Evolutionary conservation across 2,888 invertebrate genomes (phyloP).

Genomic region (Drosophila acutilabella): DNA sequence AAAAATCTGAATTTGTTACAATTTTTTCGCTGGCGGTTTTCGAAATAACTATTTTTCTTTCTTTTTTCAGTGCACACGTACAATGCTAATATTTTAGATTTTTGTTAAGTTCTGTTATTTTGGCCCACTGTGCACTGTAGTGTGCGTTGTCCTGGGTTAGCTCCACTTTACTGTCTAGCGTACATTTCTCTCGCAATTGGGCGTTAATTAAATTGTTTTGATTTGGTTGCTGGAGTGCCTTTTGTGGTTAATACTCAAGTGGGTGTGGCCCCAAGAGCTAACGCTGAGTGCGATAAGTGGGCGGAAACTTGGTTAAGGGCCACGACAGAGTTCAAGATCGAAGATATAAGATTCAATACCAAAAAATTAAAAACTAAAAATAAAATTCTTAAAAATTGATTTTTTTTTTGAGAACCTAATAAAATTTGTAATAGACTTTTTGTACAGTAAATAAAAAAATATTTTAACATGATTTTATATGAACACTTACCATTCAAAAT

Average conservation of each 20-base stretch:
- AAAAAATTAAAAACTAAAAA: background rate
- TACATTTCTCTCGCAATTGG: conserved; percentile 50
- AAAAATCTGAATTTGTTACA: too few species aligned
- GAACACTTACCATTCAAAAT: conserved; percentile 66
- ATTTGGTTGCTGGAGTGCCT: conserved; percentile 48
- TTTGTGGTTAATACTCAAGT: conserved; percentile 54
- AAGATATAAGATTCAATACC: background rate
- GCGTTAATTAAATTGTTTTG: conserved; percentile 77
- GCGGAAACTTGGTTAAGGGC: conserved; percentile 45
- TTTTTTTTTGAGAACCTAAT: too few species aligned
- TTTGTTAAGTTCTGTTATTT: too few species aligned
- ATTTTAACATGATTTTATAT: background rate
- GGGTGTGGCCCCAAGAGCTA: conserved; percentile 34
- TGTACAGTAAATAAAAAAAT: background rate
- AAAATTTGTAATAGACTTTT: background rate
- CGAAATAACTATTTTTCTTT: too few species aligned
- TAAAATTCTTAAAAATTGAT: background rate
- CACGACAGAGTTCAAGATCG: conserved; percentile 31
- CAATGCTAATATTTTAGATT: too few species aligned
- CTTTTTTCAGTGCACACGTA: too few species aligned
- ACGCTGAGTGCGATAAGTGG: conserved; percentile 44
- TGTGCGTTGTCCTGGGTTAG: conserved; percentile 14
- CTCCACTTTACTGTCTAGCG: background rate
- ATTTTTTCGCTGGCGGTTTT: too few species aligned
- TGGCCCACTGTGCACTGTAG: background rate